Percentiles rank a stretch among this genome's conserved stretches.
These are phyloP conservation scores for Drosophila pseudotakahashii DNA, from an alignment of 2,888 invertebrate species.

Conservation along the genomic window DNA sequence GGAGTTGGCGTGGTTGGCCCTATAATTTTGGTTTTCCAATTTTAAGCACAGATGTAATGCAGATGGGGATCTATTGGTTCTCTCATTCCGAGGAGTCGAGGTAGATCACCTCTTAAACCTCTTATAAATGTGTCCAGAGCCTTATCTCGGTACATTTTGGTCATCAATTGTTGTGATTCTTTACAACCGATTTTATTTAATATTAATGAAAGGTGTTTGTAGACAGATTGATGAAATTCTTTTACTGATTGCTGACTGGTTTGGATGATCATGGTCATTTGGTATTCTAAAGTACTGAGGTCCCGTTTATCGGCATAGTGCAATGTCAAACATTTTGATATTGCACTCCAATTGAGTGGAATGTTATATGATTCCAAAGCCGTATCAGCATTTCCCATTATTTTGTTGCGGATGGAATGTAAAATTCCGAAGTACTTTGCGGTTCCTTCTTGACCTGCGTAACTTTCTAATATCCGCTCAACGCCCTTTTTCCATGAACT, in stretches of 20 bases:
- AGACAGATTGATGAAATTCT: background rate
- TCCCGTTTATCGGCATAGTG: background rate
- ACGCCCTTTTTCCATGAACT: background rate
- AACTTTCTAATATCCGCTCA: background rate
- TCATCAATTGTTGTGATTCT: background rate
- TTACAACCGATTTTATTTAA: background rate
- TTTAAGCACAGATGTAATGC: background rate
- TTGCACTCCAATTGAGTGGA: background rate
- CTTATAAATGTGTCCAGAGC: background rate
- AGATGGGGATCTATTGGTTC: background rate
- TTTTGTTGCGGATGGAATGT: background rate
- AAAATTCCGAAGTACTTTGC: constrained; percentile 1
- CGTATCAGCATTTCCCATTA: background rate
- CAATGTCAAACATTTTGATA: background rate
- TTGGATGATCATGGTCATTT: background rate
- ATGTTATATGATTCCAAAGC: background rate
- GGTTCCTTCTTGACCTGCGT: background rate
- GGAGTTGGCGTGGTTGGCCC: background rate
- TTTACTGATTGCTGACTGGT: background rate
- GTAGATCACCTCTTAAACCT: background rate
- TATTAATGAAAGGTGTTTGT: background rate
- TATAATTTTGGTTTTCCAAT: background rate
- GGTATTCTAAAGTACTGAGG: constrained; percentile 1
- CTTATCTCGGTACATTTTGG: background rate
- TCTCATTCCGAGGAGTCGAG: background rate